phyloP scores from a whole-genome alignment of 2,113 vertebrate species.

The Prunella himalayana region DNA sequence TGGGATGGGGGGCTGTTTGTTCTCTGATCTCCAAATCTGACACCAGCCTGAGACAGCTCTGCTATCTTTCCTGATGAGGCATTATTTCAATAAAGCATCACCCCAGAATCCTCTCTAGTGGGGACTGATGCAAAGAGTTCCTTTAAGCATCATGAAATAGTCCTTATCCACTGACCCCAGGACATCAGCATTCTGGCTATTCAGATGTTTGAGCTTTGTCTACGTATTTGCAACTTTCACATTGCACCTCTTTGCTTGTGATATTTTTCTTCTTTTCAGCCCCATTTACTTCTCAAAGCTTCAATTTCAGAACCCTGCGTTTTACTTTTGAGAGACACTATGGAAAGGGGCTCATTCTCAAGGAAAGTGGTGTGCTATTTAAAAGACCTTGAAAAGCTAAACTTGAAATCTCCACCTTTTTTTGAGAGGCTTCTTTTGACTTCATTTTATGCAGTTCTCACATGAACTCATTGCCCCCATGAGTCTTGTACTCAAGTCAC shows the following conservation, averaged over 20 bases:
- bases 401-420: background rate
- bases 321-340: background rate
- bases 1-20: background rate
- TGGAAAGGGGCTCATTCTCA: background rate
- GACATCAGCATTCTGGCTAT: background rate
- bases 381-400: background rate
- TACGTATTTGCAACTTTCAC: background rate
- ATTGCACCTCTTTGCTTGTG: background rate
- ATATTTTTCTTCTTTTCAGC: background rate
- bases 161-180: background rate
- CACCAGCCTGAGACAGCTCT: background rate
- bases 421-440: background rate
- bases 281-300: background rate
- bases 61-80: background rate
- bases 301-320: background rate
- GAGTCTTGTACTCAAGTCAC: background rate
- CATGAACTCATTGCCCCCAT: background rate
- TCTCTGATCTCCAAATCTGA: background rate
- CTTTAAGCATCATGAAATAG: background rate
- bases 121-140: background rate
- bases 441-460: background rate
- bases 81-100: background rate
- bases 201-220: background rate
- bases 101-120: background rate
- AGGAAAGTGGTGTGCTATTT: background rate